A percentile compares a stretch with the other conserved stretches of the same genome.
Evolutionary conservation across 2,888 invertebrate genomes (phyloP).

Genomic region (Tetramorium bicarinatum): DNA sequence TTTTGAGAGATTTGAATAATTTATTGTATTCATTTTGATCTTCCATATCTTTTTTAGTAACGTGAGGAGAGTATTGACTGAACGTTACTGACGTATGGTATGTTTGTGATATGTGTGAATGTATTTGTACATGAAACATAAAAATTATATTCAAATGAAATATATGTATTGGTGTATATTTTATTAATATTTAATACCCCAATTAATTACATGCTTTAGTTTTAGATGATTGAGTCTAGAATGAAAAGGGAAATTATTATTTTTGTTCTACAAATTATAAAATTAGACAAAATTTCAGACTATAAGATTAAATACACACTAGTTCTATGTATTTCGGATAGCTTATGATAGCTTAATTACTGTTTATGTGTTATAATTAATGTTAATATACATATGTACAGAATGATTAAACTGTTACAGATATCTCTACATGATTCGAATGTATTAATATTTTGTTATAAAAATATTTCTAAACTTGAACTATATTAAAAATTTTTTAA

Average conservation of each 20-base stretch:
- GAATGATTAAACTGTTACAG: not conserved
- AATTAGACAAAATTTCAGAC: not conserved
- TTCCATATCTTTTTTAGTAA: slow-evolving; percentile 72
- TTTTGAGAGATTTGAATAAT: slow-evolving; percentile 30
- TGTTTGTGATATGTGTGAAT: slow-evolving; percentile 79
- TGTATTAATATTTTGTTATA: too few species aligned
- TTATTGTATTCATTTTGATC: slow-evolving; percentile 72
- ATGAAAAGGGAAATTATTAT: not conserved
- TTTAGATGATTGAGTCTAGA: not conserved
- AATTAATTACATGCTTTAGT: not conserved
- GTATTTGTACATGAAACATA: slow-evolving; percentile 81
- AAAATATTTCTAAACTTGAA: too few species aligned
- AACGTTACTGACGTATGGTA: slow-evolving; percentile 70
- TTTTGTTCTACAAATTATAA: not conserved
- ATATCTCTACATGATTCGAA: not conserved
- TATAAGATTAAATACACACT: not conserved
- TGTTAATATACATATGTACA: not conserved
- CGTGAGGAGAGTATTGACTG: slow-evolving; percentile 62
- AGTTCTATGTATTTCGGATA: not conserved
- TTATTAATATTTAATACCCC: not conserved
- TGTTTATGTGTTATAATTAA: not conserved
- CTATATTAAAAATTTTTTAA: too few species aligned
- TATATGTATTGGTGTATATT: slow-evolving; percentile 17
- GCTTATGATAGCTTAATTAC: not conserved
- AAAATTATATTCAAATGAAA: slow-evolving; percentile 49